Evolutionary conservation across 2,888 invertebrate species (phyloP), one percentile per base, ranked within the genome.

Genomic region (Alentia gelatinosa): DNA sequence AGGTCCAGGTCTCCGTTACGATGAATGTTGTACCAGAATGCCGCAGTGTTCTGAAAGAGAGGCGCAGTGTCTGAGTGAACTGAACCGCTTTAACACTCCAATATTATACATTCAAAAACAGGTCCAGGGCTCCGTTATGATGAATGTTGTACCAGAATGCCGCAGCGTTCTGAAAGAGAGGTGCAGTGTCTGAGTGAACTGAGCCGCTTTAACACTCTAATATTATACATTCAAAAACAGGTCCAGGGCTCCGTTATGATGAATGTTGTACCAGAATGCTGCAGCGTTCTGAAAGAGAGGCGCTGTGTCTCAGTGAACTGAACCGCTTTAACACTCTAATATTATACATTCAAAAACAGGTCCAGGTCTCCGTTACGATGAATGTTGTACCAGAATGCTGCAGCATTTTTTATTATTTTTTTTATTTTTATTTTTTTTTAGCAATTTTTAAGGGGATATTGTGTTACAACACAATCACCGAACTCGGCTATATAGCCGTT

Each of bases 1-100:
- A 39, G 7, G 74, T 95, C 95, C 0, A 40, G 56, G 5, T 92
- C 89, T 33, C 94, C 93, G 40, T 92, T 93, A n/a, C 93, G 92
- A 37, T 92, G 93, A 23, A 94, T 91, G 90, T 94, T 95, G 79
- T 79, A 79, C 79, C 79, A 79, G 37, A 79, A 79, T 9, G 79
- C 79, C 15, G 79, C 79, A 1, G 79, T 39, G 37, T 79, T 79
- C 79, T 79, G 79, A 33, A 74, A 33, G 1, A 1, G 86, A n/a
- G n/a, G n/a, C n/a, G n/a, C n/a, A n/a, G 63, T 95, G n/a, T n/a
- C n/a, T n/a, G n/a, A n/a, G n/a, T n/a, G n/a, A n/a, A n/a, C n/a
- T n/a, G n/a, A n/a, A n/a, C n/a, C n/a, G n/a, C n/a, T n/a, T n/a
- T n/a, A n/a, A n/a, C n/a, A n/a, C n/a, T n/a, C n/a, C n/a, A n/a